Evolutionary conservation across 1,140 invertebrate species (phyloP), one percentile per base, ranked within the genome.

Genomic region (Pseudachorutes palmiensis): DNA sequence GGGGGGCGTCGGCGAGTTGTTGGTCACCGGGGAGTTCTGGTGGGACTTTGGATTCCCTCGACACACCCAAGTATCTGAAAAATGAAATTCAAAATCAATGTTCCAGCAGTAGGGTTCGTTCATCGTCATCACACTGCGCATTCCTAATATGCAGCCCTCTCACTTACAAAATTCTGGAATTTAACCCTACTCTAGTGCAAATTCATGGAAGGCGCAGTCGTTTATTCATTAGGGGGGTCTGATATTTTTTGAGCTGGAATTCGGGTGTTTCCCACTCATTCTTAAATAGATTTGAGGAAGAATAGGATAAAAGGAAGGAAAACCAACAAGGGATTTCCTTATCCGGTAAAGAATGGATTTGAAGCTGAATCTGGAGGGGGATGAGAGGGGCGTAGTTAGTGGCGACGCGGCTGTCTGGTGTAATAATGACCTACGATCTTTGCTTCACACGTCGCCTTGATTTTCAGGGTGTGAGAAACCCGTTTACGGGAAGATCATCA

Each of bases 21-120:
- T 75, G 73, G 45, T 76, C 69, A 26, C 65, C 58, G 30, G 70
- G 73, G 45, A 76, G 76, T 36, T 76, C 76, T 57, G 76, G 22
- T 76, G 76, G 16, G 77, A 75, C 2, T 76, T 76, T 51, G 81
- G 75, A 2, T 80, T 81, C 2, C 48, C 45, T 62, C 28, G 72
- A 64, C 68, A 83, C 75, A 0, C 82, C 83, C 64, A 83, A 75
- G 74, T 83, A 83, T 81, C 82, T 83, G 74, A 22, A 57, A 16
- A 48, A 41, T 26, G 33, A 57, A 28, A 57, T 5, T 57, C 48
- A 64, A 64, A n/a, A 64, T n/a, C n/a, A n/a, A n/a, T n/a, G n/a
- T n/a, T n/a, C n/a, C n/a, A n/a, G n/a, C n/a, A n/a, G n/a, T n/a
- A n/a, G n/a, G n/a, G n/a, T n/a, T n/a, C n/a, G n/a, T n/a, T n/a